A percentile compares a stretch with the other conserved stretches of the same genome.
Conservation (phyloP, 2,888 invertebrate species). For the Strigamia transsilvanica region DNA sequence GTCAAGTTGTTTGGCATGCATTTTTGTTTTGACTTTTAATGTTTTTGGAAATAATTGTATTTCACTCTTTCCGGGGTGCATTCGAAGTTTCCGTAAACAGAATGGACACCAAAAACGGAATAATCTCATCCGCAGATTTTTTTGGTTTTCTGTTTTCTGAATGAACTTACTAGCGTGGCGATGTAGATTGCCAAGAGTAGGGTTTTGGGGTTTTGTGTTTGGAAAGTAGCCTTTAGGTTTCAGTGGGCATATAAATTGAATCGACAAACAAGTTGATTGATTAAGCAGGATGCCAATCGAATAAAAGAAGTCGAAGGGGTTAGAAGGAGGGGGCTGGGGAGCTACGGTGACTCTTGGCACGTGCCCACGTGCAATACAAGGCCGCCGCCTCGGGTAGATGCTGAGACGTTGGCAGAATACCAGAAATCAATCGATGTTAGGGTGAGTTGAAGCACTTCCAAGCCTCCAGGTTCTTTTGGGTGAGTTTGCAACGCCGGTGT, state of each 20-base stretch:
- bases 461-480: conserved; percentile 22
- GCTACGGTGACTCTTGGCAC: conserved; percentile 35
- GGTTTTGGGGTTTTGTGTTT: background rate
- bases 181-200: background rate
- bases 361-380: conserved; percentile 40
- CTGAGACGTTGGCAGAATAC: conserved; percentile 44
- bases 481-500: conserved; percentile 11
- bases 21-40: no score
- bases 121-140: no score
- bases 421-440: conserved; percentile 40
- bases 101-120: no score
- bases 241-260: conserved; percentile 9
- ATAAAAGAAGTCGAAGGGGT: conserved; percentile 27
- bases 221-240: conserved; percentile 22
- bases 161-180: no score
- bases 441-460: background rate
- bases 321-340: background rate
- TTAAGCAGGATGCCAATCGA: conserved; percentile 45
- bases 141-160: no score
- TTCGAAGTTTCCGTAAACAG: no score
- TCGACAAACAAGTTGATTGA: conserved; percentile 40
- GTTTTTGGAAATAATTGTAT: no score
- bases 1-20: no score
- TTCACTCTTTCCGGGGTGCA: no score
- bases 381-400: conserved; percentile 33